These are phyloP conservation scores for Megaleporinus macrocephalus DNA, from an alignment of 2,113 vertebrate genomes.

Conservation along the genomic window DNA sequence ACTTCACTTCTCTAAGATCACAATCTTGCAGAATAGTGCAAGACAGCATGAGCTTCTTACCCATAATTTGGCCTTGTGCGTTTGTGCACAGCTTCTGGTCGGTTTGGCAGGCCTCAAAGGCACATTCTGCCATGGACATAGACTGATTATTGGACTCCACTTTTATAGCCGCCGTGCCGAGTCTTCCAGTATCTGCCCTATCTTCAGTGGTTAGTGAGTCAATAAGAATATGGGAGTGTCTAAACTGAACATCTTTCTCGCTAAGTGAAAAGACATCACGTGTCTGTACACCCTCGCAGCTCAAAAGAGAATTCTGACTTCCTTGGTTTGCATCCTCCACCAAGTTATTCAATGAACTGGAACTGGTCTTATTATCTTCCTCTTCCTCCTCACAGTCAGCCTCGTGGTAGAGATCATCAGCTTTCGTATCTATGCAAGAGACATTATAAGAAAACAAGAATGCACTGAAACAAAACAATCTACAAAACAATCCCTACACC, in stretches of 20 bases:
- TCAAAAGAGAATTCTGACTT: slow-evolving; percentile 7
- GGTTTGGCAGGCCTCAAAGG: not conserved
- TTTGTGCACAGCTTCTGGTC: not conserved
- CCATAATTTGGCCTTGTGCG: not conserved
- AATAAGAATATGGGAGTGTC: slow-evolving; percentile 1
- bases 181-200: not conserved
- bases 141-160: not conserved
- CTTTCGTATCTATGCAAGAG: not conserved
- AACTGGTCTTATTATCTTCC: not conserved
- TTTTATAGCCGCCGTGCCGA: slow-evolving; percentile 3
- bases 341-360: not conserved
- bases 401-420: not conserved
- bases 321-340: not conserved
- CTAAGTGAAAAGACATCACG: not conserved
- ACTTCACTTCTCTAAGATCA: too few species aligned
- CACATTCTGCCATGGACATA: not conserved
- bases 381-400: slow-evolving; percentile 10
- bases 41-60: not conserved
- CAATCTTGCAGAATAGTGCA: too few species aligned
- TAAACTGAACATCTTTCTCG: not conserved
- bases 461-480: not conserved
- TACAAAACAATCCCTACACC: too few species aligned
- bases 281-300: not conserved
- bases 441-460: not conserved
- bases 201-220: not conserved